Base-by-base conservation (phyloP, 2,888 invertebrate genomes). In the Mamestra brassicae region DNA sequence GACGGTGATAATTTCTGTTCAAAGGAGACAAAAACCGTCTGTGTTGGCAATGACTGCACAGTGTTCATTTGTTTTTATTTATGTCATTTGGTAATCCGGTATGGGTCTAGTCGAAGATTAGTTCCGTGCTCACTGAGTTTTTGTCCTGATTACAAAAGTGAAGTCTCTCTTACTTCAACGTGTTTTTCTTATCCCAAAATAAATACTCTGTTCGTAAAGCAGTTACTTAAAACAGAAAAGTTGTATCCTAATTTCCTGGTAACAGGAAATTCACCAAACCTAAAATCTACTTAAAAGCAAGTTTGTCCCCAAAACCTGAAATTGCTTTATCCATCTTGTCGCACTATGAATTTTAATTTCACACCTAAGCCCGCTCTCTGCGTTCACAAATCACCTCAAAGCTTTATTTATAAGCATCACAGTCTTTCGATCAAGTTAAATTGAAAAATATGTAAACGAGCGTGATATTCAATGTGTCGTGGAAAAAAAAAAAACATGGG, bases 391-490 rank as follows among this genome's bases (percentile, higher is more conserved):
- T 91, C 89, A 91, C 89, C 85, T 50, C 87, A 89, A 90, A 91
- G 89, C 89, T 89, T 90, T 92, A 92, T 93, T 92, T 93, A 93
- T 90, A 91, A 88, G 87, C 84, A 71, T 81, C 84, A 69, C 65
- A 87, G 88, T 86, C 89, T 89, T 90, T 90, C 91, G 89, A 92
- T 91, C 89, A 88, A 89, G 92, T 87, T 86, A 91, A 94, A 93
- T 95, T 95, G 94, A 95, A 94, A 95, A 95, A 94, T 94, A 94
- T 94, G 94, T 94, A 93, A 94, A 94, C 93, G 93, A 91, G 90
- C 89, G 87, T 85, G 89, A 93, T 94, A 94, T 94, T 93, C 92
- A 93, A 93, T 93, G 92, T 92, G 93, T 91, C 91, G 92, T 89
- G 87, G 90, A 92, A 94, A 92, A 94, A 92, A 94, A 92, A 94